These are phyloP conservation scores for Pseudomyrmex cubaensis DNA, from an alignment of 1,140 invertebrate genomes.

Conservation along the genomic window DNA sequence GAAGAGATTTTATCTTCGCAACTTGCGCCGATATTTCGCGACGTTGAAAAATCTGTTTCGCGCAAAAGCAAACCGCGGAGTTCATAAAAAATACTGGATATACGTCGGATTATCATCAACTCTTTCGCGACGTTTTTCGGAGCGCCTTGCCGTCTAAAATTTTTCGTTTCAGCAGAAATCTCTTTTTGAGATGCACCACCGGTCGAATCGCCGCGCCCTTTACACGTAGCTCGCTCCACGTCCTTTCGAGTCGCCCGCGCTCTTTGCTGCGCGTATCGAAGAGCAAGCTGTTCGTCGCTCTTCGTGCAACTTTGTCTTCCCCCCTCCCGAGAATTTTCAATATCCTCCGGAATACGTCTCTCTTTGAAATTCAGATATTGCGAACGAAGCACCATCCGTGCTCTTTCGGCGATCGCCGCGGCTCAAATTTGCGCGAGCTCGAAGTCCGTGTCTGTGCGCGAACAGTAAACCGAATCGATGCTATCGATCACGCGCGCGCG, in stretches of 20 bases:
- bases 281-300: conserved; percentile 2
- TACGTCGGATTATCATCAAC: not conserved
- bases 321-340: conserved; percentile 39
- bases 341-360: conserved; percentile 43
- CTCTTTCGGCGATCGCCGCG: conserved; percentile 21
- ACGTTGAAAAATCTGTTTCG: conserved; percentile 7
- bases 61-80: not conserved
- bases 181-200: not conserved
- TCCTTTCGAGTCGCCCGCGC: conserved; percentile 19
- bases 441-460: not conserved
- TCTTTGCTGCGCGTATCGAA: conserved; percentile 17
- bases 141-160: not conserved
- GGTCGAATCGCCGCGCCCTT: not conserved
- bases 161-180: not conserved
- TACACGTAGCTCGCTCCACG: conserved; percentile 1
- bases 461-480: not conserved
- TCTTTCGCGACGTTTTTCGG: not conserved
- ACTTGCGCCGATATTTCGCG: not conserved
- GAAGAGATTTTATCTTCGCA: conserved; percentile 10
- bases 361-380: conserved; percentile 59
- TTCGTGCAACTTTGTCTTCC: conserved; percentile 13
- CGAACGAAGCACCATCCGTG: conserved; percentile 20
- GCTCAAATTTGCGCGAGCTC: conserved; percentile 40
- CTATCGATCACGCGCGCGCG: not conserved
- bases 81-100: not conserved